These are phyloP conservation scores for Parotia lawesii DNA, from an alignment of 2,113 vertebrate species.

Conservation along the genomic window DNA sequence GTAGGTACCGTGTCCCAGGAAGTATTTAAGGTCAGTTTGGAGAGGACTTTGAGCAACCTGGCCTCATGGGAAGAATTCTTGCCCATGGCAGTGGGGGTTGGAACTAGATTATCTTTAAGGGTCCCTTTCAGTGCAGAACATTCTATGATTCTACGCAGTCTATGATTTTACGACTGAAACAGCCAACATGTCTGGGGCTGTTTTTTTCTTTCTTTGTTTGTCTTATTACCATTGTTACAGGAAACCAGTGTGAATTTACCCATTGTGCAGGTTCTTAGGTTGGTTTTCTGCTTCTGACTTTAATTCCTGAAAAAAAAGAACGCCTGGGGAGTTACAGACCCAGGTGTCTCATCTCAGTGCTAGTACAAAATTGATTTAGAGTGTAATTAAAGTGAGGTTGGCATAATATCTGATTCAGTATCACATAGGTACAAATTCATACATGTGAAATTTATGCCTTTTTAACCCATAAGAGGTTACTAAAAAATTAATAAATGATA, in stretches of 20 bases:
- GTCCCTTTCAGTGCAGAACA: neutral
- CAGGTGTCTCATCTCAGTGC: neutral
- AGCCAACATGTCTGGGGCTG: neutral
- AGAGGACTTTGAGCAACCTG: neutral
- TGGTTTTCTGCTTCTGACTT: neutral
- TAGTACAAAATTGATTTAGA: neutral
- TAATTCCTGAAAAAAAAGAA: neutral
- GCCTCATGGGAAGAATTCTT: neutral
- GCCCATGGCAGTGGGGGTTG: neutral
- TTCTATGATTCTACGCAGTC: neutral
- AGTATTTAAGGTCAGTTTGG: neutral
- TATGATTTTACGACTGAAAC: neutral
- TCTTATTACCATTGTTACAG: neutral
- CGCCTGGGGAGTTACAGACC: neutral
- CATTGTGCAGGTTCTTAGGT: neutral
- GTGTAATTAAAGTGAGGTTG: neutral
- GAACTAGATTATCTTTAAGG: neutral
- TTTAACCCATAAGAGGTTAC: neutral
- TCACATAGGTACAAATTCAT: neutral
- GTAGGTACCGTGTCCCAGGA: neutral
- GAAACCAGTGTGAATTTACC: neutral
- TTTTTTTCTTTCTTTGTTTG: fast-evolving
- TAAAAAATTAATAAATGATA: neutral
- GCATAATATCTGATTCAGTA: neutral
- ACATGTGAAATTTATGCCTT: neutral